These are phyloP conservation scores for Cottus gobio DNA, from an alignment of 2,113 vertebrate genomes.

Conservation along the genomic window DNA sequence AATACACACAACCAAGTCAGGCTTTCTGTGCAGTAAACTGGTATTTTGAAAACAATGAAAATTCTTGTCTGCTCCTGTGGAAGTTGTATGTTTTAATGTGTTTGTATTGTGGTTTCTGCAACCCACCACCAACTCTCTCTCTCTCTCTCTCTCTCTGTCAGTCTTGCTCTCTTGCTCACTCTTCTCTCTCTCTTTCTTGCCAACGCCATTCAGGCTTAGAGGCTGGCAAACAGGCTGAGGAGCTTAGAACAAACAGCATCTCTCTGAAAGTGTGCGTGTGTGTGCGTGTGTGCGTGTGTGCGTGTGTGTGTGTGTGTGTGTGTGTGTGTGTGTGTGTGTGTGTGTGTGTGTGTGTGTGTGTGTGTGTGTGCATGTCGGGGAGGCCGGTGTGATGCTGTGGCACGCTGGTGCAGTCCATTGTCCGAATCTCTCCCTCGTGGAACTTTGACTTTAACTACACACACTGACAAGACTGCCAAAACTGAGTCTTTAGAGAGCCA, in stretches of 20 bases:
- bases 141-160: conserved; percentile 3
- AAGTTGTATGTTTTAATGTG: conserved; percentile 25
- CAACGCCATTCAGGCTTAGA: conserved; percentile 80
- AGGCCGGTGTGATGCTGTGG: conserved; percentile 62
- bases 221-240: conserved; percentile 73
- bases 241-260: conserved; percentile 74
- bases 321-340: conserved; percentile 38
- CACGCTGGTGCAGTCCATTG: conserved; percentile 74
- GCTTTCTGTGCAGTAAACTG: not conserved
- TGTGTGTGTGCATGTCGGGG: conserved; percentile 21
- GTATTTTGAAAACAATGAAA: not conserved
- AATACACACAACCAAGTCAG: not conserved
- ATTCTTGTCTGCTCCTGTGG: conserved; percentile 21
- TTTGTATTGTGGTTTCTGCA: conserved; percentile 43
- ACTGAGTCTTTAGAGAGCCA: conserved; percentile 64
- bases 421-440: conserved; percentile 76
- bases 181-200: conserved; percentile 48
- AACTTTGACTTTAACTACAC: conserved; percentile 81
- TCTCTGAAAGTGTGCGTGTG: conserved; percentile 41
- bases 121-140: conserved; percentile 18
- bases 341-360: not conserved
- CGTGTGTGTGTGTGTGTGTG: conserved; percentile 24
- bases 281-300: conserved; percentile 31
- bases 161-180: conserved; percentile 16
- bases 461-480: conserved; percentile 70